Percentiles rank a stretch among this genome's conserved stretches.
Conservation (phyloP, 2,888 invertebrate genomes). For the Xestia c-nigrum region DNA sequence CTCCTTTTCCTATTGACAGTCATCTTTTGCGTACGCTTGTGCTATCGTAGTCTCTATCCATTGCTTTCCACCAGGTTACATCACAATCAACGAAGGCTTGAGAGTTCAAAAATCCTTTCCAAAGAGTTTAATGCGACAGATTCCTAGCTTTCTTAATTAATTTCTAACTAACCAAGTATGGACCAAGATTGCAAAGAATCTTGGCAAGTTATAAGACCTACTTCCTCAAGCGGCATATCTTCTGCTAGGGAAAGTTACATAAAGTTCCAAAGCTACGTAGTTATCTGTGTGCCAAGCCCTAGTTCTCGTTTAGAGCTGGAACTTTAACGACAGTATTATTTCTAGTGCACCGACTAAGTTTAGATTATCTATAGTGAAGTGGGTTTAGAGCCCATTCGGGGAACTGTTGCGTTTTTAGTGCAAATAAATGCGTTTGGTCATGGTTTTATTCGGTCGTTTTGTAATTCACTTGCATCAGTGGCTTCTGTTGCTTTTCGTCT, state of each 20-base stretch:
- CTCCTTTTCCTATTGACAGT: neutral
- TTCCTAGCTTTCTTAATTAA: constrained; percentile 11
- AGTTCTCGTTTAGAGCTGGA: constrained; percentile 47
- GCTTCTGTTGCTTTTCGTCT: constrained; percentile 23
- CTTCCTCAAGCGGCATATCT: constrained; percentile 29
- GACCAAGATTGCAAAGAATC: constrained; percentile 33
- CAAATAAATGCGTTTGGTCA: constrained; percentile 19
- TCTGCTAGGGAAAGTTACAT: constrained; percentile 36
- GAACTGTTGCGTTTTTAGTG: constrained; percentile 18
- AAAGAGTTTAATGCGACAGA: neutral
- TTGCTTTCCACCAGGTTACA: neutral
- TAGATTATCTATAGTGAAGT: constrained; percentile 36
- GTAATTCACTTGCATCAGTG: constrained; percentile 15
- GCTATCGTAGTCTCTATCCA: neutral
- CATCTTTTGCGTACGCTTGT: neutral
- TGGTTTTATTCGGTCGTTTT: neutral
- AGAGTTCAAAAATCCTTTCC: neutral
- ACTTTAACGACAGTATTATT: constrained; percentile 28
- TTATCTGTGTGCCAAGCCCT: constrained; percentile 48
- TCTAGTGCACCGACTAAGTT: constrained; percentile 29
- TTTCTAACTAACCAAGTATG: constrained; percentile 14
- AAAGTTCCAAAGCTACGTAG: constrained; percentile 36
- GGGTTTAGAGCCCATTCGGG: constrained; percentile 1
- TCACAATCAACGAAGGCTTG: neutral
- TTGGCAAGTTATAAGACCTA: constrained; percentile 37